Percentiles rank a stretch among this genome's conserved stretches.
These are phyloP conservation scores for Coregonus ussuriensis DNA, from an alignment of 2,797 vertebrate species.

Conservation along the genomic window DNA sequence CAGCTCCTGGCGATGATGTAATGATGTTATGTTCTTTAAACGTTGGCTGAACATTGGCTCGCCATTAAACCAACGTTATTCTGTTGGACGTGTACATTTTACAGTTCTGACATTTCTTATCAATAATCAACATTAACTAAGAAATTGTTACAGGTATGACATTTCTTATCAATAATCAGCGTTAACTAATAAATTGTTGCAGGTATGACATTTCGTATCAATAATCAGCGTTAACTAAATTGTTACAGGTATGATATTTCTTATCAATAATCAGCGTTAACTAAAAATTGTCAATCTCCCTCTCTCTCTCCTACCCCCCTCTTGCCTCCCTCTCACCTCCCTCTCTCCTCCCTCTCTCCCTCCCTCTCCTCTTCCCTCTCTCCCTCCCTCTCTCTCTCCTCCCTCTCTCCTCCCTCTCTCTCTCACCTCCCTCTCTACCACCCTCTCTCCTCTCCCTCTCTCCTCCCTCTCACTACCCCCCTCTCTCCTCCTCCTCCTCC, in stretches of 20 bases:
- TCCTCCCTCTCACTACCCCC: background rate
- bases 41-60: background rate
- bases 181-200: too few relatives aligned
- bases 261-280: too few relatives aligned
- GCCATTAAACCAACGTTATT: background rate
- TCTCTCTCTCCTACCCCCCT: background rate
- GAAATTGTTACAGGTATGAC: background rate
- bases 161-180: background rate
- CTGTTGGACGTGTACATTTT: too few relatives aligned
- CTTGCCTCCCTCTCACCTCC: background rate
- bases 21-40: background rate
- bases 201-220: too few relatives aligned
- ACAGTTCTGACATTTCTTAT: background rate
- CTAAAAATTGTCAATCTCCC: background rate
- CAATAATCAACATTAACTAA: background rate
- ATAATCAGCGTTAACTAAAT: too few relatives aligned
- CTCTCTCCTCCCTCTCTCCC: background rate
- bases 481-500: background rate
- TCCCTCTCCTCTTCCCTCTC: too few relatives aligned
- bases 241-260: too few relatives aligned
- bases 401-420: background rate
- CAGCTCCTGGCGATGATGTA: conserved; percentile 2
- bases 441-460: background rate
- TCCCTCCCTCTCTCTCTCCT: background rate
- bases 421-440: too few relatives aligned